Conservation (phyloP, 2,113 vertebrate species). For the human (Homo sapiens) region DNA sequence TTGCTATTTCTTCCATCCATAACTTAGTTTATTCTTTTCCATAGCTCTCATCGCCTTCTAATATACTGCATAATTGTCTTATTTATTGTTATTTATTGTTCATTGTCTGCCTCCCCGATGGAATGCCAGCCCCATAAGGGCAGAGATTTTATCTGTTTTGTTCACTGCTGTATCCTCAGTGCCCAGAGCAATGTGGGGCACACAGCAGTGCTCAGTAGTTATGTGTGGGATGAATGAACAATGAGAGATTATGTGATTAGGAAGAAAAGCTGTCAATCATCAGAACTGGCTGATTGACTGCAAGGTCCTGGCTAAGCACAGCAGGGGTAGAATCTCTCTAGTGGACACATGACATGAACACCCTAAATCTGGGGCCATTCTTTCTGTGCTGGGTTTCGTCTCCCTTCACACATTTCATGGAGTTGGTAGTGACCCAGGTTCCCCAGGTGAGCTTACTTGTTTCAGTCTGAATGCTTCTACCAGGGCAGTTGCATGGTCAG, state of each 20-base stretch:
- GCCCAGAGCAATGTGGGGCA: not conserved
- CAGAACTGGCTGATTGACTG: not conserved
- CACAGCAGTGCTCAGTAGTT: not conserved
- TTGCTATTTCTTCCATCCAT: rapidly evolving
- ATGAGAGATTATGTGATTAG: not conserved
- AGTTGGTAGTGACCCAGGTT: not conserved
- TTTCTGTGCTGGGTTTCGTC: not conserved
- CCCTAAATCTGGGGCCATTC: no score
- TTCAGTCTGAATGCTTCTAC: conserved; percentile 94
- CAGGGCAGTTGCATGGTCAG: conserved; percentile 88
- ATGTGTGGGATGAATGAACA: not conserved
- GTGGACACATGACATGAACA: not conserved
- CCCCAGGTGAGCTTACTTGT: conserved; percentile 86
- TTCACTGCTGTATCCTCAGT: not conserved
- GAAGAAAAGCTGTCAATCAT: not conserved
- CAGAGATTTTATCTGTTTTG: not conserved
- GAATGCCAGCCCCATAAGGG: not conserved
- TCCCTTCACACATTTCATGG: rapidly evolving
- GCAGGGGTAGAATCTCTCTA: not conserved
- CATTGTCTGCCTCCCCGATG: not conserved
- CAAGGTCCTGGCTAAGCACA: not conserved
- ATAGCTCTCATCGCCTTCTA: not conserved
- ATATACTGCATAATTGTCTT: not conserved
- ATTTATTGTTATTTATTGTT: not conserved
- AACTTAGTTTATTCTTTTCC: not conserved